phyloP scores from a whole-genome alignment of 2,888 invertebrate genomes.

The Campoplex capitator region DNA sequence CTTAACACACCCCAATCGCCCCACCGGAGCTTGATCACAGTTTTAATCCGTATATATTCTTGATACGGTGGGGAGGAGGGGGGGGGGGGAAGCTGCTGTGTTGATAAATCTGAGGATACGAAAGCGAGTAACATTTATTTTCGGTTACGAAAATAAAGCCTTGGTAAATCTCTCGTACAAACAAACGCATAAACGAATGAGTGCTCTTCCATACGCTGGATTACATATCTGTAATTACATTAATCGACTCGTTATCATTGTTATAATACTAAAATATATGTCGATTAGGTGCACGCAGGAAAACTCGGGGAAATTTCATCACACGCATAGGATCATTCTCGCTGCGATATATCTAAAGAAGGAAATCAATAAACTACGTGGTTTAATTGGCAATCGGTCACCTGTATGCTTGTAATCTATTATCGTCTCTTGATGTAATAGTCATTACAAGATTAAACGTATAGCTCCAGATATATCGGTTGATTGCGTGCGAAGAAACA shows the following conservation, averaged over 20 bases:
- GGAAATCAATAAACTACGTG: not conserved
- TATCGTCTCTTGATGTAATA: conserved; percentile 26
- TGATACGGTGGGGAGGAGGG: conserved; percentile 72
- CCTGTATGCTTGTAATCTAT: conserved; percentile 16
- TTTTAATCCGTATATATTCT: conserved; percentile 78
- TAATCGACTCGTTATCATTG: conserved; percentile 11
- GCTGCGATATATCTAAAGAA: not conserved
- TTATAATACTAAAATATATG: not conserved
- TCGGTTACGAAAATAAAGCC: conserved; percentile 52
- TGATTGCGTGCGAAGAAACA: conserved; percentile 29
- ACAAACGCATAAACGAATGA: conserved; percentile 24
- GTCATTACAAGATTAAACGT: conserved; percentile 34
- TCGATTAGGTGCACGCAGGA: not conserved
- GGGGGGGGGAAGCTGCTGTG: conserved; percentile 70
- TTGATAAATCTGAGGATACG: conserved; percentile 78
- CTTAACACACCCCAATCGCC: conserved; percentile 73
- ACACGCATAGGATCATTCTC: not conserved
- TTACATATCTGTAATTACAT: conserved; percentile 21
- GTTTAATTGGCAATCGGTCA: not conserved
- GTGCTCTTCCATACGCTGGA: conserved; percentile 15
- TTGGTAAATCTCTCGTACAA: conserved; percentile 38
- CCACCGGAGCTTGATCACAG: conserved; percentile 78
- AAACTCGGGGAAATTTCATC: not conserved
- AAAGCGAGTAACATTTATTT: conserved; percentile 60
- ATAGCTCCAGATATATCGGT: conserved; percentile 18